phyloP scores from a whole-genome alignment of 2,113 vertebrate genomes.

The Cathartes aura region DNA sequence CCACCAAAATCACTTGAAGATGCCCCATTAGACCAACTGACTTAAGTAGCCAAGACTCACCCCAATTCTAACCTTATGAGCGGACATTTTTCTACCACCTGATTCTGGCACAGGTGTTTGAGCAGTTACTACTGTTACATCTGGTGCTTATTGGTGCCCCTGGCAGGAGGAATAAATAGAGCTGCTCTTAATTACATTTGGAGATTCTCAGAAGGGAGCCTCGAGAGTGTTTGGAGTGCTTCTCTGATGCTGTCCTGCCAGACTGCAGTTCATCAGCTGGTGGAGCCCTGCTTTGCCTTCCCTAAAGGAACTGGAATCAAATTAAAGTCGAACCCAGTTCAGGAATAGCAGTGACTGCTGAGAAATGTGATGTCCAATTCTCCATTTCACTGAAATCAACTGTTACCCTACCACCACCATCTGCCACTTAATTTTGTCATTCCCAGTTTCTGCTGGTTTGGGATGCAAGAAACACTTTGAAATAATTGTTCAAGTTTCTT shows the following conservation, averaged over 20 bases:
- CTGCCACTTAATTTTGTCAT: background rate
- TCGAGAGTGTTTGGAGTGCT: background rate
- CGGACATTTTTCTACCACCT: background rate
- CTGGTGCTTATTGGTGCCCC: background rate
- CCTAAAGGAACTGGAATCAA: background rate
- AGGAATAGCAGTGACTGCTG: background rate
- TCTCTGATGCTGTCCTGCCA: background rate
- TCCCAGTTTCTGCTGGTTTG: background rate
- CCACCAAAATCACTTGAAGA: background rate
- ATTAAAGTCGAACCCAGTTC: background rate
- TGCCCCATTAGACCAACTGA: background rate
- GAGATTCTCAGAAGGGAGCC: background rate
- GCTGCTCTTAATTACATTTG: background rate
- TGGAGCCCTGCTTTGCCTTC: background rate
- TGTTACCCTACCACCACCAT: background rate
- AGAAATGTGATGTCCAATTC: background rate
- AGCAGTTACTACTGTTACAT: background rate
- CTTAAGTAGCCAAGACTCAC: background rate
- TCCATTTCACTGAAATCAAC: background rate
- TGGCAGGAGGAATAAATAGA: background rate
- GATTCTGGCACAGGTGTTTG: background rate
- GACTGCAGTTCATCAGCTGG: background rate
- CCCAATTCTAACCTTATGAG: background rate
- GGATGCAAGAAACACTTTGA: background rate
- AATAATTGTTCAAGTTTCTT: background rate